phyloP scores from a whole-genome alignment of 2,113 vertebrate genomes.

The Ptyas mucosa region DNA sequence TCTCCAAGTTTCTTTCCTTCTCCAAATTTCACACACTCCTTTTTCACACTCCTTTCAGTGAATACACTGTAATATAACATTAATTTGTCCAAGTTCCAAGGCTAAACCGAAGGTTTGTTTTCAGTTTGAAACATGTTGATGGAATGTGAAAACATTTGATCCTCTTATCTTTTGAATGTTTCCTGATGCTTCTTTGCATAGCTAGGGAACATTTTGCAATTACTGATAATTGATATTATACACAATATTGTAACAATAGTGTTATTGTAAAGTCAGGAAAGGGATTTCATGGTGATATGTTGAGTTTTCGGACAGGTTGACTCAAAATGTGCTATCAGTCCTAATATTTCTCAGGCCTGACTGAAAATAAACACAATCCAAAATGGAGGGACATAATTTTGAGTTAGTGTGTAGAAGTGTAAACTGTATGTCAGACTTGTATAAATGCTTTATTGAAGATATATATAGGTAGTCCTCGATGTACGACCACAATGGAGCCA shows the following conservation, averaged over 20 bases:
- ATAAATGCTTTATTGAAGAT: conserved; percentile 5
- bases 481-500: no score
- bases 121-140: background rate
- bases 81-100: background rate
- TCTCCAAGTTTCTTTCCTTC: no score
- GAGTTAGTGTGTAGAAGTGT: background rate
- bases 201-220: background rate
- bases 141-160: background rate
- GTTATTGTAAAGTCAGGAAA: background rate
- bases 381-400: background rate
- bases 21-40: background rate
- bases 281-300: background rate
- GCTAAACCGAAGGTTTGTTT: background rate
- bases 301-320: background rate
- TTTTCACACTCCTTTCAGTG: background rate
- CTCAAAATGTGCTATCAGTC: background rate
- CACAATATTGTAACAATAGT: background rate
- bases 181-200: background rate
- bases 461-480: no score
- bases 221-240: background rate
- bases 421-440: background rate
- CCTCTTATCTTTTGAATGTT: background rate
- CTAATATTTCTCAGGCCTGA: background rate
- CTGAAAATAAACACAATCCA: background rate
- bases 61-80: background rate